A percentile compares a stretch with the other conserved stretches of the same genome.
Conservation (phyloP, 2,113 vertebrate species). For the Nansenia antarctica region DNA sequence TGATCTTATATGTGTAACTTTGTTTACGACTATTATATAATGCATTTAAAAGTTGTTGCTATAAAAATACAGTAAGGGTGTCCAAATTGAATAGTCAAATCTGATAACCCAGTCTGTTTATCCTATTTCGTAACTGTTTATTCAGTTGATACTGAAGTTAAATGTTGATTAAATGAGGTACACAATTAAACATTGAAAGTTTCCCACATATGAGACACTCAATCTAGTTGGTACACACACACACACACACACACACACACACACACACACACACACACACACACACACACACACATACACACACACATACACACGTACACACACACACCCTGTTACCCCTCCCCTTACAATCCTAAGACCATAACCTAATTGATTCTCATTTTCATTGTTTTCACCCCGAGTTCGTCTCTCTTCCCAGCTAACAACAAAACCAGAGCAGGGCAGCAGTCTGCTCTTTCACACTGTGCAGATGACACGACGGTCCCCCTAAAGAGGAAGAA, state of each 20-base stretch:
- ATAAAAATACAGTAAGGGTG: no score
- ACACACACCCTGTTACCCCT: neutral
- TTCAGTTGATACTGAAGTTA: no score
- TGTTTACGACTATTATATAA: no score
- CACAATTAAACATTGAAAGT: no score
- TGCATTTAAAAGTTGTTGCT: no score
- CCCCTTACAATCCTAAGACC: constrained; percentile 36
- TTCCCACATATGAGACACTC: no score
- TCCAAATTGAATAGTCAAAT: no score
- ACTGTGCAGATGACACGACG: constrained; percentile 66
- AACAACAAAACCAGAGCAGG: constrained; percentile 59
- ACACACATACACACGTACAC: neutral
- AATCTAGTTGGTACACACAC: constrained; percentile 17
- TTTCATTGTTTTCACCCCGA: constrained; percentile 68
- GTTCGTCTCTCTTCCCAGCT: constrained; percentile 59
- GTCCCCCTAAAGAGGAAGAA: constrained; percentile 57
- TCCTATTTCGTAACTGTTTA: no score
- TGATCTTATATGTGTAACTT: no score
- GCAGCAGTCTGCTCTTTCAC: constrained; percentile 60
- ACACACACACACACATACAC: neutral
- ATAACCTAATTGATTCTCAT: constrained; percentile 69
- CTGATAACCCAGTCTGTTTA: no score
- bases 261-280: constrained; percentile 12
- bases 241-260: constrained; percentile 12
- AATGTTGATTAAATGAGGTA: no score